Percentiles rank a stretch among this genome's conserved stretches.
phyloP scores from a whole-genome alignment of 2,113 vertebrate species.

The Mobula birostris region DNA sequence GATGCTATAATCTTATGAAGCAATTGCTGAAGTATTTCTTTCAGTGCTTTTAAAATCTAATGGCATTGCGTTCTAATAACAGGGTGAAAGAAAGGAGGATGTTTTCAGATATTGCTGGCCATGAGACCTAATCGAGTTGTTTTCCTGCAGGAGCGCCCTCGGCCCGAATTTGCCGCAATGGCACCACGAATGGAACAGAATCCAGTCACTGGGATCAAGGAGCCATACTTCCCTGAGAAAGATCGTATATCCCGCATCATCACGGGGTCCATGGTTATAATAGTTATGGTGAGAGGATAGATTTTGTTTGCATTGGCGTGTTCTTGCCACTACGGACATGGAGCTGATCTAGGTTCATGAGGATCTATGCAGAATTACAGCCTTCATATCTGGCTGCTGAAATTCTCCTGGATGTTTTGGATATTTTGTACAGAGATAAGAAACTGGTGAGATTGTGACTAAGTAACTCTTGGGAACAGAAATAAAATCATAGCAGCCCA shows the following conservation, averaged over 20 bases:
- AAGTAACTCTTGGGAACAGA: not conserved
- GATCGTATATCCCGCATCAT: conserved; percentile 57
- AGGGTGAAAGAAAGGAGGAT: not conserved
- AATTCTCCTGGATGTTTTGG: not conserved
- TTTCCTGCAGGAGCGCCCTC: conserved; percentile 53
- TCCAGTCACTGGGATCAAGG: conserved; percentile 65
- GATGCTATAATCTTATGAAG: not conserved
- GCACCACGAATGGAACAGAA: conserved; percentile 63
- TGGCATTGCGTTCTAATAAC: not conserved
- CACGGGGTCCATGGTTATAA: conserved; percentile 65
- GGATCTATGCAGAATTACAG: not conserved
- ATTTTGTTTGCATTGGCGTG: not conserved
- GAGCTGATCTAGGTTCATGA: not conserved
- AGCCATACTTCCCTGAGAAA: conserved; percentile 61
- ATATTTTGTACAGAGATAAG: not conserved
- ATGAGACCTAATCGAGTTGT: not conserved
- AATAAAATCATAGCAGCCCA: not conserved
- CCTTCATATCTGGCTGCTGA: not conserved
- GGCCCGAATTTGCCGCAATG: conserved; percentile 63
- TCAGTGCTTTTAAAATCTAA: not conserved
- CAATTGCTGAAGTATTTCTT: not conserved
- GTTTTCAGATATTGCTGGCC: not conserved
- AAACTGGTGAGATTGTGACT: not conserved
- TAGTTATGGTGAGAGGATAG: conserved; percentile 60
- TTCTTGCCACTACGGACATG: not conserved